Evolutionary conservation across 2,888 invertebrate genomes (phyloP).

Genomic region (Dynastes grantii): DNA sequence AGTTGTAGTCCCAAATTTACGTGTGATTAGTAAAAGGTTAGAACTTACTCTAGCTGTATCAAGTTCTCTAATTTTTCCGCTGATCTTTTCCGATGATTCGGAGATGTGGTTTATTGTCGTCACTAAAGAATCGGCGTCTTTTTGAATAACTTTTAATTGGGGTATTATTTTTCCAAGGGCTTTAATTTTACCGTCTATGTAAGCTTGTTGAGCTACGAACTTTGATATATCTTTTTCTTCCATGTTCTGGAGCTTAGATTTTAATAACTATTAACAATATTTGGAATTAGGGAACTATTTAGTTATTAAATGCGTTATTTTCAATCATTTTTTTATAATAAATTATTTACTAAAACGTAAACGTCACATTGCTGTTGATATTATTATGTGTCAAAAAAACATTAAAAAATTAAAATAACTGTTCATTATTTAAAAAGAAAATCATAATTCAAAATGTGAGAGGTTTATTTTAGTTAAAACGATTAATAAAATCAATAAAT

Average conservation of each 20-base stretch:
- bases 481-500: too few species aligned
- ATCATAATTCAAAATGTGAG: too few species aligned
- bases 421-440: too few species aligned
- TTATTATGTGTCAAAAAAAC: too few species aligned
- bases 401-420: too few species aligned
- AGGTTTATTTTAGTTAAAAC: too few species aligned
- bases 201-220: constrained; percentile 82
- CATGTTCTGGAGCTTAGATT: constrained; percentile 64
- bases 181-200: constrained; percentile 86
- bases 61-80: constrained; percentile 94
- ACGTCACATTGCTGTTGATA: too few species aligned
- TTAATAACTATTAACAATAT: too few species aligned
- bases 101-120: constrained; percentile 92
- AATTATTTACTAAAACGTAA: too few species aligned
- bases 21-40: neutral
- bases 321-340: too few species aligned
- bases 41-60: constrained; percentile 88
- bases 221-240: constrained; percentile 80
- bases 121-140: constrained; percentile 86
- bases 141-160: constrained; percentile 83
- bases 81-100: constrained; percentile 92
- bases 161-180: constrained; percentile 87
- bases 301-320: too few species aligned
- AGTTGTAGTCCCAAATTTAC: constrained; percentile 5
- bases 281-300: too few species aligned